Evolutionary conservation across 2,797 vertebrate genomes (phyloP).

Genomic region (Pyrocephalus nanus): DNA sequence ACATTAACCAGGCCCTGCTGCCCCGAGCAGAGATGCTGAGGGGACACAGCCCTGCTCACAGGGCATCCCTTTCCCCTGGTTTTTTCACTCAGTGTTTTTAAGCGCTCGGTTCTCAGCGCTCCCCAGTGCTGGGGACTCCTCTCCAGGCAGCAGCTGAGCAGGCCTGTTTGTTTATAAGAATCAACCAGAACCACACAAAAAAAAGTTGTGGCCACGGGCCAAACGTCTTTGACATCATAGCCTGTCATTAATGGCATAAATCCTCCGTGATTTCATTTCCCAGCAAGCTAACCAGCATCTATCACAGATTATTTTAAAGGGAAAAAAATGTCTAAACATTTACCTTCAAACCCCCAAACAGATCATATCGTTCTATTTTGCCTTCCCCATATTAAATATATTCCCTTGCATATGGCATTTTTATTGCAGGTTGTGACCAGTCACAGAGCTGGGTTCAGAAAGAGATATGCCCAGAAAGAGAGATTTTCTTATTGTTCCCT

Average conservation of each 20-base stretch:
- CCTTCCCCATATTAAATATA: conserved; percentile 39
- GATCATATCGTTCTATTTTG: conserved; percentile 33
- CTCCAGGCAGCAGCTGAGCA: conserved; percentile 8
- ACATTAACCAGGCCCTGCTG: neutral
- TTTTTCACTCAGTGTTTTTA: neutral
- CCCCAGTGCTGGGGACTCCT: conserved; percentile 1
- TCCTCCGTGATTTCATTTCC: conserved; percentile 67
- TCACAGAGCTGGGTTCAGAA: neutral
- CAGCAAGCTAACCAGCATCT: conserved; percentile 54
- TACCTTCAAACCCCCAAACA: conserved; percentile 61
- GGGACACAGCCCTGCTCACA: neutral
- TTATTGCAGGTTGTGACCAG: conserved; percentile 49
- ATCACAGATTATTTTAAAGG: conserved; percentile 55
- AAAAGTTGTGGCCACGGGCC: conserved; percentile 61
- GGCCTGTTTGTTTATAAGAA: conserved; percentile 57
- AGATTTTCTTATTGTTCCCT: conserved; percentile 64
- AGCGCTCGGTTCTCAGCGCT: neutral
- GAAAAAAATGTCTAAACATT: conserved; percentile 61
- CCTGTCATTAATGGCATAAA: conserved; percentile 66
- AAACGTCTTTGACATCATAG: conserved; percentile 65
- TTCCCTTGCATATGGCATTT: conserved; percentile 45
- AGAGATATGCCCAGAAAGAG: conserved; percentile 4
- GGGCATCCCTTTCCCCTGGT: neutral
- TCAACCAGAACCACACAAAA: conserved; percentile 40
- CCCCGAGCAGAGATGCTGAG: neutral